Evolutionary conservation across 37 sponge, comb jelly and placozoan genomes (phyloP).

Genomic region (Halichondria panicea): DNA sequence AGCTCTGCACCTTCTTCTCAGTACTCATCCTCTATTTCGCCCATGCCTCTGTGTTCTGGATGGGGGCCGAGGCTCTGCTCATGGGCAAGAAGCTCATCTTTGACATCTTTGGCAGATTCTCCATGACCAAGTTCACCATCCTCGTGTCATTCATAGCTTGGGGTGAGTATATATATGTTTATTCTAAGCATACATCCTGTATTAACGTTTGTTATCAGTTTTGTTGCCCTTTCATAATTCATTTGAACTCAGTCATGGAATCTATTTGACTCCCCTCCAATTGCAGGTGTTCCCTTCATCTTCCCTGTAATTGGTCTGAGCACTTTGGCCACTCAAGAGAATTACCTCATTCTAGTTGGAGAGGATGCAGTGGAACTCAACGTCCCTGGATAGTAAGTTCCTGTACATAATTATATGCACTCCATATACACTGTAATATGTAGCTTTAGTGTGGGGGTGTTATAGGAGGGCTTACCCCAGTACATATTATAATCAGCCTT

Average conservation of each 20-base stretch:
- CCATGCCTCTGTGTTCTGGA: constrained; percentile 49
- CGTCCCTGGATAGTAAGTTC: neutral
- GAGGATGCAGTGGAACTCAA: neutral
- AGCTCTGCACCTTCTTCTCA: constrained; percentile 39
- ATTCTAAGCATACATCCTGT: too few species aligned
- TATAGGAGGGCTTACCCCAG: too few species aligned
- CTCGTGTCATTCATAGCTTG: constrained; percentile 46
- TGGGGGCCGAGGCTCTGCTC: constrained; percentile 65
- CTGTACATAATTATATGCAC: neutral
- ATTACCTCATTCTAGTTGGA: constrained; percentile 18
- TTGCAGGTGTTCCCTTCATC: constrained; percentile 6
- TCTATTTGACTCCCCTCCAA: neutral
- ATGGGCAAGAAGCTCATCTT: constrained; percentile 56
- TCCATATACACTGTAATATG: too few species aligned
- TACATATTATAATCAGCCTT: too few species aligned
- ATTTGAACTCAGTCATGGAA: too few species aligned
- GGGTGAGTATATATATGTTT: constrained; percentile 48
- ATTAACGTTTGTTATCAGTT: neutral
- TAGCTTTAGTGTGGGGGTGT: too few species aligned
- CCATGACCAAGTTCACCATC: constrained; percentile 1
- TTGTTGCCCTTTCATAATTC: neutral
- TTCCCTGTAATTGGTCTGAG: constrained; percentile 19
- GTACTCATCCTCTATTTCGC: constrained; percentile 46
- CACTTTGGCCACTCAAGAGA: constrained; percentile 29
- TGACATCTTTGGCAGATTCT: constrained; percentile 29